phyloP scores from a whole-genome alignment of 2,888 invertebrate genomes.

The Dicranocentrus wangi region DNA sequence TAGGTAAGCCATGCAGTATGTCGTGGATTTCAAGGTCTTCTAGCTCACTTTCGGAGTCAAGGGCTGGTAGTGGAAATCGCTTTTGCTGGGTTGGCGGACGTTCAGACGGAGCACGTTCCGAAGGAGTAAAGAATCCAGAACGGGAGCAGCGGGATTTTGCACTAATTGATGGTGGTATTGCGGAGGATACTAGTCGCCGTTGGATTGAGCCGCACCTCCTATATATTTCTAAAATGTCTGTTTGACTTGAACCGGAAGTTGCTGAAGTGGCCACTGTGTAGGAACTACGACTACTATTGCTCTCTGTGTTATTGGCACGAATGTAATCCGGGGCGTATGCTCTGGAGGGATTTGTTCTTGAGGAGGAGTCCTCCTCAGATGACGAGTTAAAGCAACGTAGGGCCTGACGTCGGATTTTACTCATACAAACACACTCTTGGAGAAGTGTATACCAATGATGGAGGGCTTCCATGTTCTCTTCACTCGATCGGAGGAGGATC shows the following conservation, averaged over 20 bases:
- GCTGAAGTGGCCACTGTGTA: conserved; percentile 55
- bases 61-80: conserved; percentile 33
- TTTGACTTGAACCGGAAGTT: conserved; percentile 40
- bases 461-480: conserved; percentile 76
- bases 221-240: conserved; percentile 54
- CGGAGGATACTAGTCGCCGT: background rate
- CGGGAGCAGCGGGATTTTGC: conserved; percentile 1
- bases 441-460: conserved; percentile 82
- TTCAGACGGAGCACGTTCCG: conserved; percentile 11
- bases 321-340: conserved; percentile 7
- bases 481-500: conserved; percentile 76
- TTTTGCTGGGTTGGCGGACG: conserved; percentile 33
- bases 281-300: conserved; percentile 33
- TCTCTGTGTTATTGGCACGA: background rate
- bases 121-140: conserved; percentile 33
- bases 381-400: conserved; percentile 77
- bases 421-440: conserved; percentile 80
- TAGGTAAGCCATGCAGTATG: conserved; percentile 42
- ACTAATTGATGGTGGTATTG: background rate
- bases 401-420: conserved; percentile 80
- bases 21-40: conserved; percentile 37
- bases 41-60: conserved; percentile 44
- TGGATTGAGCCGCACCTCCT: conserved; percentile 34
- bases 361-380: conserved; percentile 62
- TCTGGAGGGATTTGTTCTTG: conserved; percentile 18